phyloP scores from a whole-genome alignment of 2,797 vertebrate genomes.

The Chromobotia macracanthus region DNA sequence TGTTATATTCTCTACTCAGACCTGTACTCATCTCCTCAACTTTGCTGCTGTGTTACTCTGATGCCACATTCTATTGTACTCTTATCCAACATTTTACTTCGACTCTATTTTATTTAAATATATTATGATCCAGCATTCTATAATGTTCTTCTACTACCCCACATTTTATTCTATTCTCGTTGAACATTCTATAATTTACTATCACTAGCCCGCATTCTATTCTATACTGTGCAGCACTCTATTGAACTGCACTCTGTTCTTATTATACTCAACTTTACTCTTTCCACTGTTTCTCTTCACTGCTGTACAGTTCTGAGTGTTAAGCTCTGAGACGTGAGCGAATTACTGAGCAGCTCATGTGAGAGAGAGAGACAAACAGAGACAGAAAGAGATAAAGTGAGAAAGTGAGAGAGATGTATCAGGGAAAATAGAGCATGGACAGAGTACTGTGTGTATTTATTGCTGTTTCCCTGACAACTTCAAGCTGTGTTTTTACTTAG shows the following conservation, averaged over 20 bases:
- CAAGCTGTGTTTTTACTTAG: constrained; percentile 56
- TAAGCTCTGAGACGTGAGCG: constrained; percentile 54
- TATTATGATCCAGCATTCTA: too few relatives aligned
- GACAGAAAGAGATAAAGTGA: constrained; percentile 16
- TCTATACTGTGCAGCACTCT: background rate
- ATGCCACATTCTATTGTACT: background rate
- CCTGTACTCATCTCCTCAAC: too few relatives aligned
- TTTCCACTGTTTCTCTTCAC: constrained; percentile 30
- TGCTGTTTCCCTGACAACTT: constrained; percentile 60
- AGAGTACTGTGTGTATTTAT: constrained; percentile 51
- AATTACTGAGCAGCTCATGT: constrained; percentile 53
- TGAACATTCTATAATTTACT: background rate
- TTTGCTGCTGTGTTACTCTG: too few relatives aligned
- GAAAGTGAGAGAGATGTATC: constrained; percentile 30
- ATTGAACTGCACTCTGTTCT: background rate
- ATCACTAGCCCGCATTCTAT: background rate
- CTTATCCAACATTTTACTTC: background rate
- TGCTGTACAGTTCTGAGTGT: constrained; percentile 41
- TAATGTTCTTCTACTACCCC: background rate
- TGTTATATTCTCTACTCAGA: background rate
- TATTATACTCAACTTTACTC: constrained; percentile 30
- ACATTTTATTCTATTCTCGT: background rate
- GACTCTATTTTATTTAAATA: background rate
- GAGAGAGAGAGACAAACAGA: constrained; percentile 20
- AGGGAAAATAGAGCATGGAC: constrained; percentile 36